Conservation (phyloP, 2,113 vertebrate genomes). For the Eidolon helvum region DNA sequence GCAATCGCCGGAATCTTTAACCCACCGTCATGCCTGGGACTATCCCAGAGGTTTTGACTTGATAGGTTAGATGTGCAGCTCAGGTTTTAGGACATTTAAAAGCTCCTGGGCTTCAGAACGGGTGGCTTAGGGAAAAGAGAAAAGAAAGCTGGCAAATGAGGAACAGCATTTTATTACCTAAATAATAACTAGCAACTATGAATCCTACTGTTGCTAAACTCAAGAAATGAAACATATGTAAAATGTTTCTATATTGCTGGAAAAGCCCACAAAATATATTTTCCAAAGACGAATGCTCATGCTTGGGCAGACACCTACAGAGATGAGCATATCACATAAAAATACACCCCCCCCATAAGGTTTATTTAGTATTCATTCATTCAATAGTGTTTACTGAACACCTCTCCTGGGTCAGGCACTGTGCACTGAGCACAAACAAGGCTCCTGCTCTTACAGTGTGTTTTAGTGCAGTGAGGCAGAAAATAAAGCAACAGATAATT, state of each 20-base stretch:
- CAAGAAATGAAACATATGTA: neutral
- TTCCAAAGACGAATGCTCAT: neutral
- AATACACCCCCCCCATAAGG: neutral
- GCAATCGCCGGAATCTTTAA: neutral
- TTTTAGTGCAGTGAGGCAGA: neutral
- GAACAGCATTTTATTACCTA: neutral
- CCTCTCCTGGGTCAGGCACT: neutral
- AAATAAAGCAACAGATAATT: neutral
- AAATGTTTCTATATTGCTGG: neutral
- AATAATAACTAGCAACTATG: neutral
- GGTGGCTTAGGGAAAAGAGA: neutral
- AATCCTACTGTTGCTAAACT: neutral
- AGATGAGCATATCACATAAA: neutral
- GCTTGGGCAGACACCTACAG: neutral
- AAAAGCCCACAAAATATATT: neutral
- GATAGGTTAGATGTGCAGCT: neutral
- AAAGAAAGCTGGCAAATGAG: neutral
- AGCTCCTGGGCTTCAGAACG: neutral
- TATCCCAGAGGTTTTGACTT: neutral
- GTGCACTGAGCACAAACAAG: neutral
- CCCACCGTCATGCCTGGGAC: fast-evolving
- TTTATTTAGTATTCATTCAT: neutral
- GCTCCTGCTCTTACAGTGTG: neutral
- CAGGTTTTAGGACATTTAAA: neutral
- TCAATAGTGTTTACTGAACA: neutral